Conservation (phyloP, 2,797 vertebrate species). For the Limnodromus scolopaceus region DNA sequence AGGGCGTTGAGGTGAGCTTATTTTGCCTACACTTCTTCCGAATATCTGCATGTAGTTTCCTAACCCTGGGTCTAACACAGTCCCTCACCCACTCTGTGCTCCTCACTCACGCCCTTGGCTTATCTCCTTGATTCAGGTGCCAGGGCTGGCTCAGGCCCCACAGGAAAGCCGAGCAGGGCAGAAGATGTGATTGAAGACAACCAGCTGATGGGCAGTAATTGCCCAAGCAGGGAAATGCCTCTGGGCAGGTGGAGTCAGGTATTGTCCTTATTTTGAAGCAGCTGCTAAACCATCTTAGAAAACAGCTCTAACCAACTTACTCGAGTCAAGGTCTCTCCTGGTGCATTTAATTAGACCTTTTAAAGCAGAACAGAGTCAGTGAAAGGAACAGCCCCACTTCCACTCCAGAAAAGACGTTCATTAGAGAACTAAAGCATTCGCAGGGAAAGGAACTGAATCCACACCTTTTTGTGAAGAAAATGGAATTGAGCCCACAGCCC, state of each 20-base stretch:
- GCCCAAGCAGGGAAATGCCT: background rate
- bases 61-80: background rate
- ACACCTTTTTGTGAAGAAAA: background rate
- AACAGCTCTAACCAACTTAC: background rate
- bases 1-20: background rate
- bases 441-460: background rate
- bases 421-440: background rate
- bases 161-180: background rate
- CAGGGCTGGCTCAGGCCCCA: background rate
- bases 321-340: accelerated
- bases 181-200: background rate
- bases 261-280: background rate
- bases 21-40: background rate
- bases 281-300: background rate
- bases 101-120: background rate
- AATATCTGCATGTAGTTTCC: background rate
- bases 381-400: background rate
- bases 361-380: background rate
- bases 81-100: background rate
- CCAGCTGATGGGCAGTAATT: background rate
- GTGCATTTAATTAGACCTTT: background rate
- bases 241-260: background rate
- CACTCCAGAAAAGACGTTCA: background rate
- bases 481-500: background rate
- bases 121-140: background rate